Conservation (phyloP, 2,797 vertebrate genomes). For the Lagorchestes hirsutus region DNA sequence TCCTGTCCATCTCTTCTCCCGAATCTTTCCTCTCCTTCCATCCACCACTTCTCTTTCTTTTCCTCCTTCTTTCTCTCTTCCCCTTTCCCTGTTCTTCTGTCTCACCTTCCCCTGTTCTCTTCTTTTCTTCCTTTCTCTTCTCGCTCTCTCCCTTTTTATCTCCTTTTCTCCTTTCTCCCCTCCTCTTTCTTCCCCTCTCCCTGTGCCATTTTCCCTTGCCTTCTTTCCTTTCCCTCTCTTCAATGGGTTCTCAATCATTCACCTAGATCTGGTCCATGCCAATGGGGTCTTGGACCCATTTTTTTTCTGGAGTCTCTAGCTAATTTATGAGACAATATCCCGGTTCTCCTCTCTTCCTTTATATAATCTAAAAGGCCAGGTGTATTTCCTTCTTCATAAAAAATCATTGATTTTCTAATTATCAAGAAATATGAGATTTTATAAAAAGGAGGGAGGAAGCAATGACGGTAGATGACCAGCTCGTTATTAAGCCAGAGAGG, state of each 20-base stretch:
- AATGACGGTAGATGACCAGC: constrained; percentile 84
- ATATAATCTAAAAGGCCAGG: constrained; percentile 74
- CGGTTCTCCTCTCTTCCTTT: constrained; percentile 30
- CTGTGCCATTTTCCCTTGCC: neutral
- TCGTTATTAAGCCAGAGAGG: constrained; percentile 82
- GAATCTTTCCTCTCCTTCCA: neutral
- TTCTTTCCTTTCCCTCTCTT: neutral
- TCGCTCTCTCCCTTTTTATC: neutral
- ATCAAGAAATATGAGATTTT: constrained; percentile 82
- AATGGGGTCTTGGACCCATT: neutral
- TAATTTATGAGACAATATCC: neutral
- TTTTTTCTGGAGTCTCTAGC: neutral
- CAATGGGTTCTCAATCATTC: neutral
- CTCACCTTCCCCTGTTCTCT: neutral
- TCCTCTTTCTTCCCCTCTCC: no score
- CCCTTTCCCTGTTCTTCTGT: neutral
- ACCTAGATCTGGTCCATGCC: neutral
- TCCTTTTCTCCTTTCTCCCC: no score
- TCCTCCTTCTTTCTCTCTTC: neutral
- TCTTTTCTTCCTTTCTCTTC: neutral
- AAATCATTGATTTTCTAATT: constrained; percentile 90
- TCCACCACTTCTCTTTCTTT: neutral
- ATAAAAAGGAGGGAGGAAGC: constrained; percentile 75
- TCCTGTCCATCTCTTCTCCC: neutral
- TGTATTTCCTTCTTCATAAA: constrained; percentile 79